phyloP scores from a whole-genome alignment of 2,797 vertebrate genomes.

The Acipenser oxyrinchus region DNA sequence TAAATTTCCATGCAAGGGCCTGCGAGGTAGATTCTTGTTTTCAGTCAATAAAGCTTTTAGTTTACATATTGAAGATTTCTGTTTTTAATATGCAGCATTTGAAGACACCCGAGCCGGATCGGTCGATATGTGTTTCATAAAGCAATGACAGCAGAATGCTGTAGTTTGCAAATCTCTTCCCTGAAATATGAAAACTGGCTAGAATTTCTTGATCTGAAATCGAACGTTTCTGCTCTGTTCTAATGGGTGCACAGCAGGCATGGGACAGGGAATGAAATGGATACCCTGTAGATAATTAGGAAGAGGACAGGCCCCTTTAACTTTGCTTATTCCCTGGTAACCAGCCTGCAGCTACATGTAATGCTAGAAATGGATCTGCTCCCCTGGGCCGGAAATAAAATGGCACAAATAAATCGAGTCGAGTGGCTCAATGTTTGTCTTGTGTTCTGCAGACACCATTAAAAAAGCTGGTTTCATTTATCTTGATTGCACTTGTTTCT shows the following conservation, averaged over 20 bases:
- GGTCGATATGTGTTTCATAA: conserved; percentile 34
- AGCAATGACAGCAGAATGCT: conserved; percentile 34
- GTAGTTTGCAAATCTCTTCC: conserved; percentile 35
- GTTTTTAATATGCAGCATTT: conserved; percentile 40
- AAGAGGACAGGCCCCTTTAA: conserved; percentile 23
- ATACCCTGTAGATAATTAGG: conserved; percentile 7
- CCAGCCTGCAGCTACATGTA: conserved; percentile 28
- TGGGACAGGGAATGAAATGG: conserved; percentile 19
- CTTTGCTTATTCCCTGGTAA: conserved; percentile 33
- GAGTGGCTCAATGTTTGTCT: conserved; percentile 31
- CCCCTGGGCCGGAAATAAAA: conserved; percentile 28
- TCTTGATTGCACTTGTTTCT: conserved; percentile 27
- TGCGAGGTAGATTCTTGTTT: conserved; percentile 37
- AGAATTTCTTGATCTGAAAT: conserved; percentile 13
- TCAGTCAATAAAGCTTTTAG: conserved; percentile 59
- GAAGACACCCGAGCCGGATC: conserved; percentile 43
- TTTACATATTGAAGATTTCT: conserved; percentile 60
- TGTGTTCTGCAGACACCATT: conserved; percentile 55
- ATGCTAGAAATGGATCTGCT: conserved; percentile 35
- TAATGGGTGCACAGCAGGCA: conserved; percentile 18
- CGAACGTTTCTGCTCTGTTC: conserved; percentile 20
- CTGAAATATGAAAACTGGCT: conserved; percentile 16
- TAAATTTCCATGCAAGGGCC: conserved; percentile 22
- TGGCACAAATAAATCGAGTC: conserved; percentile 22
- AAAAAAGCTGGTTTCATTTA: conserved; percentile 46